A percentile compares a stretch with the other conserved stretches of the same genome.
phyloP scores from a whole-genome alignment of 1,140 invertebrate genomes.

The Oppia nitens region DNA sequence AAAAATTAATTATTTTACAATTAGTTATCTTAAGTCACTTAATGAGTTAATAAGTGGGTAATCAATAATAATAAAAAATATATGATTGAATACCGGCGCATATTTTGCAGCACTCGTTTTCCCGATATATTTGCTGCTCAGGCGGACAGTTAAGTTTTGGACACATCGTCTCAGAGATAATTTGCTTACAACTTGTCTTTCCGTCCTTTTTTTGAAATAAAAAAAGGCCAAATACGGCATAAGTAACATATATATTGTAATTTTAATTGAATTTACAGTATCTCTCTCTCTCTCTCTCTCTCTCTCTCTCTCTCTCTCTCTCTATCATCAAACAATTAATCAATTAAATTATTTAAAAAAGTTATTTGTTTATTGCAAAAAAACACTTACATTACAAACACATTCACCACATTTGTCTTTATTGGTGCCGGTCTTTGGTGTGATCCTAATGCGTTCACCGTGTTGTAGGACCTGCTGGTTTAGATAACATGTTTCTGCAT shows the following conservation, averaged over 20 bases:
- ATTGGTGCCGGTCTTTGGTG: conserved; percentile 18
- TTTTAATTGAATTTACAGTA: too few species aligned
- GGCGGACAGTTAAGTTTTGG: conserved; percentile 58
- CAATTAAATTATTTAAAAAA: too few species aligned
- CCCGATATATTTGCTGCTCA: conserved; percentile 54
- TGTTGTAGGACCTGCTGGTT: conserved; percentile 60
- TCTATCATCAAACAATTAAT: too few species aligned
- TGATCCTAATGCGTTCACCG: conserved; percentile 49
- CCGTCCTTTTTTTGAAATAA: too few species aligned
- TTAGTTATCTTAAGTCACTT: too few species aligned
- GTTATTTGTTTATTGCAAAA: too few species aligned
- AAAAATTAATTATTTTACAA: too few species aligned
- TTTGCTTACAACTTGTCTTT: conserved; percentile 52
- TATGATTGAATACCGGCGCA: conserved; percentile 48
- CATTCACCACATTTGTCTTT: conserved; percentile 18
- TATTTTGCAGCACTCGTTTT: conserved; percentile 73
- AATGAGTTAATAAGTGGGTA: conserved; percentile 14
- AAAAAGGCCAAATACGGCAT: too few species aligned
- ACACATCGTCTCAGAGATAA: conserved; percentile 53
- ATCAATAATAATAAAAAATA: neutral
- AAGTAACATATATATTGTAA: too few species aligned
- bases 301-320: too few species aligned
- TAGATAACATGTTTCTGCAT: conserved; percentile 55
- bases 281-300: too few species aligned
- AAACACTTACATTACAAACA: conserved; percentile 30